phyloP scores from a whole-genome alignment of 2,797 vertebrate species.

The Epinephelus coioides region DNA sequence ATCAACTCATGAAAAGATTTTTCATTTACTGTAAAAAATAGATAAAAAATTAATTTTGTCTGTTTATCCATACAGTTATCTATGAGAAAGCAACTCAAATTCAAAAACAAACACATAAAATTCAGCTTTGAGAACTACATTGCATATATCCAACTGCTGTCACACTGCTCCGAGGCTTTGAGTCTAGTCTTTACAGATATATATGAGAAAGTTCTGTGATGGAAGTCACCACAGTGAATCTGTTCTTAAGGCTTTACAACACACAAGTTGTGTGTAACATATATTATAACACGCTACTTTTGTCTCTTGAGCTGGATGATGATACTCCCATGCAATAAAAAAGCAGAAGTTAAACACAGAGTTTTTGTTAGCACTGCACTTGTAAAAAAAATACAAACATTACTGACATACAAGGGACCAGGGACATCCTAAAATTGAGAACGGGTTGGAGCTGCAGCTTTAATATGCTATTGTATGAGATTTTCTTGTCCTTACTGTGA shows the following conservation, averaged over 20 bases:
- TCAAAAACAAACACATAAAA: slow-evolving; percentile 35
- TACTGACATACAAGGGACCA: slow-evolving; percentile 14
- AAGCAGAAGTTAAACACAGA: slow-evolving; percentile 17
- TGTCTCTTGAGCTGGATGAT: not conserved
- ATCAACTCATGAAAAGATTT: slow-evolving; percentile 30
- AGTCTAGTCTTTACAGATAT: not conserved
- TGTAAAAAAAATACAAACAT: slow-evolving; percentile 1
- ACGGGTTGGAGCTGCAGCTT: not conserved
- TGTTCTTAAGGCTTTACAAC: not conserved
- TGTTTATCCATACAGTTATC: slow-evolving; percentile 12
- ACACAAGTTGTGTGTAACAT: slow-evolving; percentile 10
- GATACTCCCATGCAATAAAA: slow-evolving; percentile 10
- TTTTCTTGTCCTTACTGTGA: slow-evolving; percentile 5
- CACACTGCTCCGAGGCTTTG: not conserved
- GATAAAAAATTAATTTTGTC: slow-evolving; percentile 20
- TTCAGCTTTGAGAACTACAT: slow-evolving; percentile 56
- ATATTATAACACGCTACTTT: not conserved
- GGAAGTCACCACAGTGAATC: not conserved
- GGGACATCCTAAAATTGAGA: slow-evolving; percentile 1
- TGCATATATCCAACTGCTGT: slow-evolving; percentile 12
- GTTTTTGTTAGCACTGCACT: too few relatives aligned
- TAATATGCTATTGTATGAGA: slow-evolving; percentile 25
- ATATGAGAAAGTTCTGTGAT: slow-evolving; percentile 2
- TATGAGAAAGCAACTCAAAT: slow-evolving; percentile 19
- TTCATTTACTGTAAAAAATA: slow-evolving; percentile 42